phyloP scores from a whole-genome alignment of 1,140 invertebrate genomes.

The Muscidifurax raptorellus region DNA sequence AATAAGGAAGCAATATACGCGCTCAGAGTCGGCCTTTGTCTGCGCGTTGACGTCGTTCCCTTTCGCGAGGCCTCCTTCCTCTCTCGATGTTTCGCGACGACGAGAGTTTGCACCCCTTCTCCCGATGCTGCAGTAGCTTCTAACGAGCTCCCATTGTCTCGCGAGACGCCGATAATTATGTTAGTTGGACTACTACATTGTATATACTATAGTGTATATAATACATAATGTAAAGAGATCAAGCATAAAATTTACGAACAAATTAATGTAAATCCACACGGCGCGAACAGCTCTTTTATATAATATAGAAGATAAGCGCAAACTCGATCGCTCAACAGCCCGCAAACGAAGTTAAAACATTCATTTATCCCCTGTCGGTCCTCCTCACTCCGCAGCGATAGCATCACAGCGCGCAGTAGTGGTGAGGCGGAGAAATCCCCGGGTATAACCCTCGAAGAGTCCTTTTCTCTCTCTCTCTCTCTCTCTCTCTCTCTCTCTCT shows the following conservation, averaged over 20 bases:
- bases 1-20: conserved; percentile 70
- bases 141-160: conserved; percentile 70
- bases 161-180: conserved; percentile 69
- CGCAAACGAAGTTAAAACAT: neutral
- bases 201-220: no score
- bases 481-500: no score
- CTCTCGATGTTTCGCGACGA: neutral
- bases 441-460: neutral
- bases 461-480: neutral
- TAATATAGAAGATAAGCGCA: neutral
- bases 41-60: neutral
- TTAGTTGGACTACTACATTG: conserved; percentile 54
- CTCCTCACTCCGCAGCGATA: neutral
- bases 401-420: neutral
- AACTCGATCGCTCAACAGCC: neutral
- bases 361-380: neutral
- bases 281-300: no score
- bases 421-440: neutral
- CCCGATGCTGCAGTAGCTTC: conserved; percentile 54
- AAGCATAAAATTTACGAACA: no score
- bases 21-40: conserved; percentile 41
- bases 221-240: no score
- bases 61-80: conserved; percentile 29
- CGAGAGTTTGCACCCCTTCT: conserved; percentile 43
- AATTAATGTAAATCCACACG: no score